Percentiles rank a stretch among this genome's conserved stretches.
These are phyloP conservation scores for Centropus unirufus DNA, from an alignment of 2,113 vertebrate species.

Conservation along the genomic window DNA sequence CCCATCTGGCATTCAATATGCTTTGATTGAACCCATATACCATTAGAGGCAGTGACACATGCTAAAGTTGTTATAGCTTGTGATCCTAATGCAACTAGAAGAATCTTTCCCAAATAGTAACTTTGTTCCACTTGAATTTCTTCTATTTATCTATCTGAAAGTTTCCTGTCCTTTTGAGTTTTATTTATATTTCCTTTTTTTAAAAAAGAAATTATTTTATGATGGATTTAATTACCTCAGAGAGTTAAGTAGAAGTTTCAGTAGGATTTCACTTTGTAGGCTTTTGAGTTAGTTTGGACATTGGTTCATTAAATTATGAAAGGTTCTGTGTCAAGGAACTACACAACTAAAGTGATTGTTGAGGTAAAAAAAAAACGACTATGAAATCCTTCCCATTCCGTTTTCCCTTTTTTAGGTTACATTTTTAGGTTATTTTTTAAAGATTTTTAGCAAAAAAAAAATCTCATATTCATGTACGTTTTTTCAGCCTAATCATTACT, in stretches of 20 bases:
- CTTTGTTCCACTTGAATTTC: not conserved
- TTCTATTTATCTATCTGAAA: not conserved
- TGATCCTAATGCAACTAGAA: not conserved
- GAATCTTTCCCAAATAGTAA: not conserved
- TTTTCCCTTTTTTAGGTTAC: not conserved
- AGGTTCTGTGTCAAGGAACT: not conserved
- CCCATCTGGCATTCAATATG: slow-evolving; percentile 36
- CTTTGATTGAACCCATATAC: slow-evolving; percentile 42
- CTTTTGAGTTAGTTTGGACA: not conserved
- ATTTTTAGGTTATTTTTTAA: not conserved
- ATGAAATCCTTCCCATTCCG: not conserved
- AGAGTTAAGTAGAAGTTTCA: not conserved
- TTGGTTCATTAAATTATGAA: not conserved
- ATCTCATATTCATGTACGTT: not conserved
- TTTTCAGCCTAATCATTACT: not conserved
- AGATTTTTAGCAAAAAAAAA: not conserved
- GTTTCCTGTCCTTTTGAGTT: not conserved
- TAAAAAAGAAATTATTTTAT: not conserved
- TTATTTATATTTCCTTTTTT: not conserved
- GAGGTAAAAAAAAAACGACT: not conserved
- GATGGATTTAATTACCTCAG: not conserved
- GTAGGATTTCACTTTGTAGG: not conserved
- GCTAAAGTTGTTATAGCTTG: not conserved
- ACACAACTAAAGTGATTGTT: not conserved
- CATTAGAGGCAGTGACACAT: slow-evolving; percentile 27